Conservation (phyloP, 1,140 invertebrate genomes). For the Conus betulinus region DNA sequence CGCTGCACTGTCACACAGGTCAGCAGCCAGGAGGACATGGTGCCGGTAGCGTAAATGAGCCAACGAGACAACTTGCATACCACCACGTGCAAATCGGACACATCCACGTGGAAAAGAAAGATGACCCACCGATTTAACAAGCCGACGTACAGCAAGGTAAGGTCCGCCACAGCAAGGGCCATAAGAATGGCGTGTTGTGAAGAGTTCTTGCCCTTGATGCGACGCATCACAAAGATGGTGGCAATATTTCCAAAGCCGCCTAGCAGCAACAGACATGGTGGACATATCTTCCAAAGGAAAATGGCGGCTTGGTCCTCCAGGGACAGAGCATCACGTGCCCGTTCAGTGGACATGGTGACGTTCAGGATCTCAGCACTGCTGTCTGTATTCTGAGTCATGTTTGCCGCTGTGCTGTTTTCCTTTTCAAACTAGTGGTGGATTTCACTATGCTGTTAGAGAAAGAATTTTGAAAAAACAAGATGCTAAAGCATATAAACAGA, state of each 20-base stretch:
- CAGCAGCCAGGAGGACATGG: background rate
- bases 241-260: background rate
- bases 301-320: background rate
- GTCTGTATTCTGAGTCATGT: no score
- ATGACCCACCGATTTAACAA: background rate
- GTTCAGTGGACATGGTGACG: no score
- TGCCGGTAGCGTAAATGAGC: background rate
- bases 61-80: background rate
- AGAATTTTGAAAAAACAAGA: no score
- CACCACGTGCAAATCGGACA: background rate
- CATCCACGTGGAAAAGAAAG: background rate
- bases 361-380: no score
- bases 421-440: no score
- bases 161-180: background rate
- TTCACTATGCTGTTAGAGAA: no score
- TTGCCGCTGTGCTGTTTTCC: no score
- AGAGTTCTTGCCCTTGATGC: background rate
- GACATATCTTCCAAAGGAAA: background rate
- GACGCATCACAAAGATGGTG: background rate
- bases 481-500: no score
- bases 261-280: background rate
- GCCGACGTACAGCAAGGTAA: background rate
- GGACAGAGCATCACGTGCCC: no score
- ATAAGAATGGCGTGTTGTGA: background rate
- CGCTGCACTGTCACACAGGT: background rate